Evolutionary conservation across 30 jellyfish, hydroid and myxozoan genomes (phyloP), one percentile per base, ranked within the genome.

Genomic region (Aurelia sp.): DNA sequence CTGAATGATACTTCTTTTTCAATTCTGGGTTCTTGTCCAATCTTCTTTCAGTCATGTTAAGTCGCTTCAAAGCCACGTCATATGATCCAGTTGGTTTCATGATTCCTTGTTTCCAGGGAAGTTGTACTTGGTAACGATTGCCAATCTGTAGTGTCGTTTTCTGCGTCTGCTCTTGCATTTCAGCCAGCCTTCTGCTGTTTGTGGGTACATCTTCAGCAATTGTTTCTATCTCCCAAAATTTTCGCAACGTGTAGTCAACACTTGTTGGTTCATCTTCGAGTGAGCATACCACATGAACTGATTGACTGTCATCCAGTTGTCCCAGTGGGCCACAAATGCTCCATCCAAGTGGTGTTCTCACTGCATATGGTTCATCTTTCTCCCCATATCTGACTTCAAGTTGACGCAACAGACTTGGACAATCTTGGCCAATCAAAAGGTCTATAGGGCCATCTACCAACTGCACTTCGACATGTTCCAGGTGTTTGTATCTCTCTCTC

Each of bases 361-460:
- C 81, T n/a, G 81, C 81, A 44, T 70, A 70, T 70, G 81, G 66
- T 70, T 70, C 63, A 70, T 70, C 62, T 3, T 70, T 33, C n/a
- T 31, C 81, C 63, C 81, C 81, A 15, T 70, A 70, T 35, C 66
- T 33, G 12, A 31, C 62, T 70, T 70, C 81, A 22, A 70, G 81
- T 33, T 70, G 81, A 33, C 81, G 81, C 30, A 70, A 70, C 81
- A 70, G 81, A 70, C 81, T 70, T 70, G 81, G 81, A 11, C 20
- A 21, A 70, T 70, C 81, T 70, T 70, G 81, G 81, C 81, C 84
- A 44, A 72, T 72, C 68, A 47, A 72, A 7, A 72, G 61, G 50
- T 72, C 84, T 18, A 72, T 72, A 51, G 84, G 79, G 27, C 52
- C 52, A 69, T 53, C 72, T 18, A 80, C 72, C 72, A 57, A 67